Evolutionary conservation across 2,113 vertebrate species (phyloP), one percentile per base, ranked within the genome.

Genomic region (Gallinago paraguaiae): DNA sequence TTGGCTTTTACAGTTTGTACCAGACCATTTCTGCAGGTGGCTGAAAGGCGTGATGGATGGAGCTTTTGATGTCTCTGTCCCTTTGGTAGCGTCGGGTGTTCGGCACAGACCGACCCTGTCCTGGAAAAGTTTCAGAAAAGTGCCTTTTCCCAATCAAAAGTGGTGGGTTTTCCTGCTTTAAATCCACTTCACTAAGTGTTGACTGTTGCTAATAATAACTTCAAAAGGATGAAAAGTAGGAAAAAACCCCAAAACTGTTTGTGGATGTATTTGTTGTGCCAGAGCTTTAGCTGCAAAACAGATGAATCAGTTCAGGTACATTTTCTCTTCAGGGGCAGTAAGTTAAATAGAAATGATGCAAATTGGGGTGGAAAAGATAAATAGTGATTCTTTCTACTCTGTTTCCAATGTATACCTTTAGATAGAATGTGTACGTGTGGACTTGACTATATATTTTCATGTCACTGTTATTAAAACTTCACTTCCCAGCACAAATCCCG

Each of bases 1-100:
- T 30, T 27, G 75, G n/a, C 3, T 65, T 60, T n/a, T 43, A 16
- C 39, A 22, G 50, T 28, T 13, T 33, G 63, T 41, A 19, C 45
- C 51, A 69, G 72, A 3, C 10, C 23, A 2, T 12, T 53, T 24
- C 53, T 72, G 59, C 23, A 25, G 5, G 9, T 14, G 33, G 31
- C 50, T 39, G 3, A 30, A n/a, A n/a, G 3, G 20, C 22, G 2
- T 8, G 33, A 24, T 16, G 2, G 28, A 28, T 16, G 2, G 74
- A 46, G 69, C 57, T 67, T 16, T 35, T n/a, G 25, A 2, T 57
- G 1, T 3, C 41, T 23, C 4, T 43, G 56, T 22, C 30, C 31
- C 19, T 17, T 7, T 5, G 19, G 3, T 19, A 5, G 53, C 1
- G 1, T 30, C 0, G 16, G 13, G 39, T 8, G 0, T 16, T 4